A percentile compares a stretch with the other conserved stretches of the same genome.
These are phyloP conservation scores for Carollia perspicillata DNA, from an alignment of 2,113 vertebrate genomes.

Conservation along the genomic window DNA sequence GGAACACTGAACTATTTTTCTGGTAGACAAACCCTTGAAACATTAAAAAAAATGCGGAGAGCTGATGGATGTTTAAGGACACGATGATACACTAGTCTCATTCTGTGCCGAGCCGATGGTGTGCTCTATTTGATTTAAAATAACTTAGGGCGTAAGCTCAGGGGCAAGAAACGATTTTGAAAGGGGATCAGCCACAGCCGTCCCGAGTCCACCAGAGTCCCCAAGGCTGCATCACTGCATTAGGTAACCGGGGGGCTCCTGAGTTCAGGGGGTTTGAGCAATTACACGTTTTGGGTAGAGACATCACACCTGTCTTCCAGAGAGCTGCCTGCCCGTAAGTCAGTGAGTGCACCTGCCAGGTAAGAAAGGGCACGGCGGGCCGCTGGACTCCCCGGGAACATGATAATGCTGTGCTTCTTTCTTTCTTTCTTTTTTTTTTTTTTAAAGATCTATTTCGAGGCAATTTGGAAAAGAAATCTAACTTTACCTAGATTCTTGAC, in stretches of 20 bases:
- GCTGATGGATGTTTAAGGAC: background rate
- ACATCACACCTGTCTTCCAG: background rate
- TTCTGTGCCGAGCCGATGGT: background rate
- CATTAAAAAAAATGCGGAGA: background rate
- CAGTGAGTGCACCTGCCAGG: background rate
- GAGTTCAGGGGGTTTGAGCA: background rate
- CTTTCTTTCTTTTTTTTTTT: background rate
- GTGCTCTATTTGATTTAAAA: background rate
- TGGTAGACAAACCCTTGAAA: background rate
- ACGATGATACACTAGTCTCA: background rate
- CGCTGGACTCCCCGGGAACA: background rate
- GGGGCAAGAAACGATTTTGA: background rate
- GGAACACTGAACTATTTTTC: background rate
- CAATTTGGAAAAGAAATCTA: background rate
- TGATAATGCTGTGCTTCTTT: too few species aligned
- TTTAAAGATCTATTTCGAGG: background rate
- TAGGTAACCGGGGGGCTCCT: background rate
- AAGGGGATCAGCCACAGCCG: background rate
- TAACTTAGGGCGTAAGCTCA: background rate
- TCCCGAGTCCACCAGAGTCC: background rate
- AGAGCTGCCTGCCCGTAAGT: background rate
- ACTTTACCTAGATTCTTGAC: too few species aligned
- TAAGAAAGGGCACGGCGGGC: background rate
- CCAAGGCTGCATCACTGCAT: rapidly evolving
- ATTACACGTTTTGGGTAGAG: background rate